Evolutionary conservation across 2,888 invertebrate genomes (phyloP), one percentile per base, ranked within the genome.

Genomic region (Pollenia angustigena): DNA sequence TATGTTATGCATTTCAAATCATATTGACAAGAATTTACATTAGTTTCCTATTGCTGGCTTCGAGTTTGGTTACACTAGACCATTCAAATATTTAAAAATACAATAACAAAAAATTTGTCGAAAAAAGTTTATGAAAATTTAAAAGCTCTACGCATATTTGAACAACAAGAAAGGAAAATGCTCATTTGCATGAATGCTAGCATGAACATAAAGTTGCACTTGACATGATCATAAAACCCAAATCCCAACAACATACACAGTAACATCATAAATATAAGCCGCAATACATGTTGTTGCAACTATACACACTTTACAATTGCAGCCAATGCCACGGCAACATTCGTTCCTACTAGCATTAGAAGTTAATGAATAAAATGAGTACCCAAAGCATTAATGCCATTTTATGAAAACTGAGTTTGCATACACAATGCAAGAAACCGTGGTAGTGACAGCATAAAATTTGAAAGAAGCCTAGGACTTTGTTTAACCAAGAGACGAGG

Each of bases 161-260:
- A 68, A 23, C 52, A 23, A 58, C 16, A 62, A 56, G 64, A 32
- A 68, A 52, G 42, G 14, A 18, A 62, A 62, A 64, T 62, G 69
- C 42, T 52, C 18, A 50, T 46, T 72, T 44, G 72, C 71, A 80
- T 81, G 74, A 81, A 74, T 50, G 60, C 58, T 44, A 23, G 23
- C 58, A 72, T 78, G 18, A 76, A 32, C 64, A 82, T 46, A 14
- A 69, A 50, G 60, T 60, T 69, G 75, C 48, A 60, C 52, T 72
- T 64, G 80, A 80, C 68, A 64, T 76, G 76, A 56, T 42, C 52
- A 60, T 81, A 46, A 75, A 78, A 56, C 58, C 48, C 14, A 66
- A 71, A 16, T 69, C 40, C 23, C 11, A 60, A 44, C 50, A 81
- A 46, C 44, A 56, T 2, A n/a, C n/a, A 54, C 6, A 14, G 44